Conservation (phyloP, 35 echinoderm and acorn worm species). For the Heliocidaris tuberculata region DNA sequence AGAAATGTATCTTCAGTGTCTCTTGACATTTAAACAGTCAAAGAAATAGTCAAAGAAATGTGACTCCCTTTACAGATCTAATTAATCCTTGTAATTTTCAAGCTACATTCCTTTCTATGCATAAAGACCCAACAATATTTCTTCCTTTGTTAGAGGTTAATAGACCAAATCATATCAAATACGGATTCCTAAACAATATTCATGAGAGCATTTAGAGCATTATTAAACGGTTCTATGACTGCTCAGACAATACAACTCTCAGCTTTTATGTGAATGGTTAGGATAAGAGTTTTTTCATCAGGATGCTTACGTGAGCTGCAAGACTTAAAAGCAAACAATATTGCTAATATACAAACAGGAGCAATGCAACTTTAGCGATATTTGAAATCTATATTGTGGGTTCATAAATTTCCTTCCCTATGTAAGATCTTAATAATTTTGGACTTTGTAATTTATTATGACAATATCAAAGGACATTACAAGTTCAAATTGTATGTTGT, state of each 20-base stretch:
- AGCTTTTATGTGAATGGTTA: neutral
- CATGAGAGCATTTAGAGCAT: neutral
- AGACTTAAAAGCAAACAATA: neutral
- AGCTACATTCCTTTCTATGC: neutral
- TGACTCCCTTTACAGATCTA: neutral
- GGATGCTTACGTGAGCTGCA: neutral
- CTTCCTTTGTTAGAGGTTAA: neutral
- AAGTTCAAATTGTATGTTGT: conserved; percentile 3
- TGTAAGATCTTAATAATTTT: neutral
- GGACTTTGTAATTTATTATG: neutral
- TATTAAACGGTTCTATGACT: neutral
- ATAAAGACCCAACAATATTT: neutral
- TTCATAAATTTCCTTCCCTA: neutral
- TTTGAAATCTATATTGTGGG: neutral
- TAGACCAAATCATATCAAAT: neutral
- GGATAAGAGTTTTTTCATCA: neutral
- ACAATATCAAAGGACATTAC: neutral
- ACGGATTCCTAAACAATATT: neutral
- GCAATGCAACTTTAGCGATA: neutral
- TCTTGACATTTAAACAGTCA: neutral
- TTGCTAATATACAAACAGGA: neutral
- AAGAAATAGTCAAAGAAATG: neutral
- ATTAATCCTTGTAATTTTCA: neutral
- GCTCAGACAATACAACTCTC: neutral
- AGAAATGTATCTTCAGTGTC: neutral